phyloP scores from a whole-genome alignment of 2,113 vertebrate genomes.

The Psilopsiagon aymara region DNA sequence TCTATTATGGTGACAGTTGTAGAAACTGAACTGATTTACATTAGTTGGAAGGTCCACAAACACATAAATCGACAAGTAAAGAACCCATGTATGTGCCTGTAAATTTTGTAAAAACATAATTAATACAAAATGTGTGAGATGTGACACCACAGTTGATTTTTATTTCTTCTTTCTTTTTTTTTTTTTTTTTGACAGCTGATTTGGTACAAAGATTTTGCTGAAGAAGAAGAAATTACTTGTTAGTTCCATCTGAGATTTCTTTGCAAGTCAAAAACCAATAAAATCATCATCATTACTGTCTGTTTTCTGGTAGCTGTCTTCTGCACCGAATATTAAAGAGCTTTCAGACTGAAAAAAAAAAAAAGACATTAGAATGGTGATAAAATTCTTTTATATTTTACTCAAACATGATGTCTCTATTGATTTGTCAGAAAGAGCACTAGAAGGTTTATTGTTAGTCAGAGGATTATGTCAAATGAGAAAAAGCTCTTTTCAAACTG shows the following conservation, averaged over 20 bases:
- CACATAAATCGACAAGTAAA: neutral
- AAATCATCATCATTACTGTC: constrained; percentile 45
- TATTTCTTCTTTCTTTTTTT: neutral
- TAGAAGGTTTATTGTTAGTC: constrained; percentile 7
- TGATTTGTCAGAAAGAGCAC: constrained; percentile 36
- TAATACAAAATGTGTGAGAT: neutral
- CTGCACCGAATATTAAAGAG: constrained; percentile 23
- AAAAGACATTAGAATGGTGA: neutral
- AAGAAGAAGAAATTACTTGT: constrained; percentile 16
- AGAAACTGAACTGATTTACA: neutral
- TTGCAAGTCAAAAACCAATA: constrained; percentile 57
- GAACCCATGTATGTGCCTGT: neutral
- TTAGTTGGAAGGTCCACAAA: neutral
- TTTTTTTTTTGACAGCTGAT: neutral
- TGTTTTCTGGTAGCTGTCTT: constrained; percentile 30
- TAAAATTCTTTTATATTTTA: constrained; percentile 38
- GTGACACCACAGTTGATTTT: neutral
- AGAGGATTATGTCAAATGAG: constrained; percentile 11
- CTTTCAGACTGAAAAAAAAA: neutral
- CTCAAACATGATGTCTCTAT: constrained; percentile 8
- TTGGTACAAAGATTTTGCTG: neutral
- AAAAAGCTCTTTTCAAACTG: constrained; percentile 30
- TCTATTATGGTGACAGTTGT: neutral
- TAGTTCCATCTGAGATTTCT: constrained; percentile 6
- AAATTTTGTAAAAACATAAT: neutral